These are phyloP conservation scores for Stramonita haemastoma DNA, from an alignment of 2,888 invertebrate species.

Conservation along the genomic window DNA sequence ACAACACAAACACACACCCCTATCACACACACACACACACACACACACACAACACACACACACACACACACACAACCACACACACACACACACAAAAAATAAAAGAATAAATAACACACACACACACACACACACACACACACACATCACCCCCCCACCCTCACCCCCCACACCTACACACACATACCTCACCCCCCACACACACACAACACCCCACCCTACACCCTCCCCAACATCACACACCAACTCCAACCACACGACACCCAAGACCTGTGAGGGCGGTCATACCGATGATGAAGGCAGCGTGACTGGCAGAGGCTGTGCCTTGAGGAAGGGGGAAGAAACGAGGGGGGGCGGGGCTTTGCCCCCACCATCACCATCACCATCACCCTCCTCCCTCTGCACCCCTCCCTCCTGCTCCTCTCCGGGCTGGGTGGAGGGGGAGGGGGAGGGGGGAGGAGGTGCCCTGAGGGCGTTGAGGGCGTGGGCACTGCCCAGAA, in stretches of 20 bases:
- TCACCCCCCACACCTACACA: neutral
- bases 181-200: neutral
- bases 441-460: no score
- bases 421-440: neutral
- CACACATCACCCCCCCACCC: neutral
- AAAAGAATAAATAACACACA: no score
- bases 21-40: constrained; percentile 6
- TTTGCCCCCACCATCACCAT: neutral
- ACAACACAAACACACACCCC: constrained; percentile 8
- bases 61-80: neutral
- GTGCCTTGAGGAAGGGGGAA: neutral
- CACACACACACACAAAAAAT: no score
- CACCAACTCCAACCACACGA: constrained; percentile 22
- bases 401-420: neutral
- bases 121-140: neutral
- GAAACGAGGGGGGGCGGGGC: neutral
- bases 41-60: neutral
- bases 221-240: constrained; percentile 45
- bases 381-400: neutral
- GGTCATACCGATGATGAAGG: constrained; percentile 54
- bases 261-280: constrained; percentile 47
- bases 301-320: constrained; percentile 51
- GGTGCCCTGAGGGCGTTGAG: neutral
- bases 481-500: neutral
- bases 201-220: constrained; percentile 17